Conservation (phyloP, 1,140 invertebrate species). For the Calephelis nemesis region DNA sequence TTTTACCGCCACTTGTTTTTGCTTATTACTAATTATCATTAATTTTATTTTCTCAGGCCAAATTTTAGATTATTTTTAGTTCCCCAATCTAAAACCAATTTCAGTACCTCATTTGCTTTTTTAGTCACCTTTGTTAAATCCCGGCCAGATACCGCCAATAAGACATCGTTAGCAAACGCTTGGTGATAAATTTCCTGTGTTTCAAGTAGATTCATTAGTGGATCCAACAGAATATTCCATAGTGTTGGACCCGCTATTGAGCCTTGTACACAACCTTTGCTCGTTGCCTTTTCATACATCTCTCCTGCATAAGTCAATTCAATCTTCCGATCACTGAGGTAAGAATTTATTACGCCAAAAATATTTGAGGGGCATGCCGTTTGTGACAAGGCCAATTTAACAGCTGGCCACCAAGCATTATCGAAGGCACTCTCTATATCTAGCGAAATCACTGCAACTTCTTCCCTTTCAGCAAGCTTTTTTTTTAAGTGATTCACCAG, state of each 20-base stretch:
- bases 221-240: slow-evolving; percentile 20
- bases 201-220: neutral
- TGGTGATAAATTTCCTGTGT: slow-evolving; percentile 9
- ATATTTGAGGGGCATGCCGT: too few relatives aligned
- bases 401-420: too few relatives aligned
- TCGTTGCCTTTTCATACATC: too few relatives aligned
- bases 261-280: slow-evolving; percentile 22
- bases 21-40: neutral
- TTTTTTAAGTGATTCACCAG: too few relatives aligned
- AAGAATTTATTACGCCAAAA: too few relatives aligned
- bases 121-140: neutral
- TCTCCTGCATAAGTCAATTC: too few relatives aligned
- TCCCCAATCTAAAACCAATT: neutral
- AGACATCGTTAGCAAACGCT: slow-evolving; percentile 21
- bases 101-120: neutral
- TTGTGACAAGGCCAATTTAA: too few relatives aligned
- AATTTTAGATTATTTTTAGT: neutral
- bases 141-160: slow-evolving; percentile 6
- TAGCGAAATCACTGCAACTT: too few relatives aligned
- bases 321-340: too few relatives aligned
- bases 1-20: neutral
- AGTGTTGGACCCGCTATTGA: slow-evolving; percentile 21
- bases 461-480: too few relatives aligned
- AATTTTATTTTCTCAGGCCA: slow-evolving; percentile 1
- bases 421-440: too few relatives aligned